Conservation (phyloP, 2,797 vertebrate species). For the Champsocephalus esox region DNA sequence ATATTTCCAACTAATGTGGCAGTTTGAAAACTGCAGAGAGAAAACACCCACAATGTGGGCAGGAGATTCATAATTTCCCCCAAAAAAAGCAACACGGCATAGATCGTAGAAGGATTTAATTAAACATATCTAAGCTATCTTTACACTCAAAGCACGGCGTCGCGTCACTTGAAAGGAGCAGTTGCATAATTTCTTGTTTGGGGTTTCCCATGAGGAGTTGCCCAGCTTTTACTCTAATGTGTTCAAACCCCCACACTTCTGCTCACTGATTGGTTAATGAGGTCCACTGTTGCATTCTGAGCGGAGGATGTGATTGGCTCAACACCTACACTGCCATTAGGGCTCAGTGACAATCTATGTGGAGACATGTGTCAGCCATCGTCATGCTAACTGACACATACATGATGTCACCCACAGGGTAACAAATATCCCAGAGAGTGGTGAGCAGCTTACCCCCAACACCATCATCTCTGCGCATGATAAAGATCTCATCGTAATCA, state of each 20-base stretch:
- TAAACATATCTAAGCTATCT: conserved; percentile 32
- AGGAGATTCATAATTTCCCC: conserved; percentile 4
- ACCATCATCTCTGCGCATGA: conserved; percentile 45
- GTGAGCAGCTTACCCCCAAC: conserved; percentile 50
- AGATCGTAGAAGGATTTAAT: conserved; percentile 10
- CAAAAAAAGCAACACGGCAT: conserved; percentile 7
- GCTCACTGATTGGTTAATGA: conserved; percentile 79
- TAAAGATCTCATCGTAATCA: conserved; percentile 52
- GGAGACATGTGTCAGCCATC: conserved; percentile 64
- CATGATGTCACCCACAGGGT: conserved; percentile 57
- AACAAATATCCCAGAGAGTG: conserved; percentile 48
- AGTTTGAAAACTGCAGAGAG: conserved; percentile 18
- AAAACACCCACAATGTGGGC: conserved; percentile 30
- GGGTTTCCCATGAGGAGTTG: conserved; percentile 53
- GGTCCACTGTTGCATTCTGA: conserved; percentile 55
- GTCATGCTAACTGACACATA: conserved; percentile 63
- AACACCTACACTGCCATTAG: conserved; percentile 73
- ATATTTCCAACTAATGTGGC: conserved; percentile 17
- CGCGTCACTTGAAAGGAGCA: conserved; percentile 41
- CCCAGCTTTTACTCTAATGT: conserved; percentile 53
- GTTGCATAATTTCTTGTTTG: conserved; percentile 75
- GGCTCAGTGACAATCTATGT: conserved; percentile 43
- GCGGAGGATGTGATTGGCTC: conserved; percentile 67
- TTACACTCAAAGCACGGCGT: background rate
- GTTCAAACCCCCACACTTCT: conserved; percentile 71